Evolutionary conservation across 53 echinoderm and acorn worm genomes (phyloP).

Genomic region (Paracentrotus lividus): DNA sequence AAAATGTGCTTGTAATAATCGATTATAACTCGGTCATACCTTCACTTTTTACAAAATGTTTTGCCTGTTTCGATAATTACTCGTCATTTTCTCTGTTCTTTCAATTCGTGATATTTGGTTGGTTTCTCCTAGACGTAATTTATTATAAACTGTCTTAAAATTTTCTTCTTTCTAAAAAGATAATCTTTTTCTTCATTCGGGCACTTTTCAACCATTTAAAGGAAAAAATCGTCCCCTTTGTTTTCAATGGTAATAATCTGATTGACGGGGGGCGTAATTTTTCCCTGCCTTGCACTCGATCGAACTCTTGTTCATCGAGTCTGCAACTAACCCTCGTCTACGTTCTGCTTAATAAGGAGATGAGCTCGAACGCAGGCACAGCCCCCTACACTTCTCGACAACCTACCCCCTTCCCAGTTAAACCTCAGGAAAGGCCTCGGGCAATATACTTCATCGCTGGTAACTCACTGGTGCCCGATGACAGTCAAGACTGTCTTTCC

Average conservation of each 20-base stretch:
- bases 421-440: neutral
- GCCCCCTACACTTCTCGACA: constrained; percentile 1
- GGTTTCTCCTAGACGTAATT: too few relatives aligned
- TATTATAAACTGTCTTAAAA: too few relatives aligned
- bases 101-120: too few relatives aligned
- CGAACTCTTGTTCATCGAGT: neutral
- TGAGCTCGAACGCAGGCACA: neutral
- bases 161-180: neutral
- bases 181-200: too few relatives aligned
- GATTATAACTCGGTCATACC: too few relatives aligned
- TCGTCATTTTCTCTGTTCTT: neutral
- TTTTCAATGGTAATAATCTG: too few relatives aligned
- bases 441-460: constrained; percentile 39
- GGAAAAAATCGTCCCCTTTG: too few relatives aligned
- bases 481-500: neutral
- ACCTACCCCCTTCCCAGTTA: neutral
- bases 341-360: neutral
- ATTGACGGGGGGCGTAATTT: too few relatives aligned
- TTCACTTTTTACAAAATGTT: too few relatives aligned
- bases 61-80: too few relatives aligned
- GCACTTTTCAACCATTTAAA: too few relatives aligned
- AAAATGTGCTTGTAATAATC: too few relatives aligned
- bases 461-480: constrained; percentile 17
- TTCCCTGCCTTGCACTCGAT: neutral
- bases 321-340: neutral